phyloP scores from a whole-genome alignment of 2,113 vertebrate genomes.

The Sardina pilchardus region DNA sequence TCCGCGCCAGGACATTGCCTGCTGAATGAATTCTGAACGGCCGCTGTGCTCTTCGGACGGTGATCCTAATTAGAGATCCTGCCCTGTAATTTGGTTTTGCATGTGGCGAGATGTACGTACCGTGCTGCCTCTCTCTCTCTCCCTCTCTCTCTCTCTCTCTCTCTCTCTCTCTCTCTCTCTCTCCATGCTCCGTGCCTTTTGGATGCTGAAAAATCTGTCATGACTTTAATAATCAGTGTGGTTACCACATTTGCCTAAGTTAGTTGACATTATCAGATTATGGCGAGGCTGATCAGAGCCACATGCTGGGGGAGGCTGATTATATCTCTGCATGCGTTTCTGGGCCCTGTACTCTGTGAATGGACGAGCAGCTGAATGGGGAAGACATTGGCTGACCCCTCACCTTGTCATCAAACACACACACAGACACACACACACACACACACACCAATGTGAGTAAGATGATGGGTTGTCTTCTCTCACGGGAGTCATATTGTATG shows the following conservation, averaged over 20 bases:
- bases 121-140: slow-evolving; percentile 14
- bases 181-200: slow-evolving; percentile 26
- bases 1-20: slow-evolving; percentile 1
- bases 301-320: slow-evolving; percentile 51
- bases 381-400: background rate
- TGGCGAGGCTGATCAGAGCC: slow-evolving; percentile 47
- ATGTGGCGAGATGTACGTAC: slow-evolving; percentile 40
- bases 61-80: slow-evolving; percentile 25
- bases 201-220: slow-evolving; percentile 40
- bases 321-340: slow-evolving; percentile 39
- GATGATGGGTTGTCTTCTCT: background rate
- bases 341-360: slow-evolving; percentile 7
- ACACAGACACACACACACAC: too few relatives aligned
- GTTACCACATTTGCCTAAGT: slow-evolving; percentile 50
- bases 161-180: background rate
- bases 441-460: background rate
- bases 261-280: slow-evolving; percentile 54
- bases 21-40: background rate
- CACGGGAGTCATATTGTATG: background rate
- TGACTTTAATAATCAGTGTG: slow-evolving; percentile 51
- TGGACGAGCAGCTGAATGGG: background rate
- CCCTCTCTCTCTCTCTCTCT: background rate
- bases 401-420: background rate
- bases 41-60: slow-evolving; percentile 6
- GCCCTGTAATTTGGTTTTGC: slow-evolving; percentile 33